phyloP scores from a whole-genome alignment of 1,140 invertebrate species.

The Metopolophium dirhodum region DNA sequence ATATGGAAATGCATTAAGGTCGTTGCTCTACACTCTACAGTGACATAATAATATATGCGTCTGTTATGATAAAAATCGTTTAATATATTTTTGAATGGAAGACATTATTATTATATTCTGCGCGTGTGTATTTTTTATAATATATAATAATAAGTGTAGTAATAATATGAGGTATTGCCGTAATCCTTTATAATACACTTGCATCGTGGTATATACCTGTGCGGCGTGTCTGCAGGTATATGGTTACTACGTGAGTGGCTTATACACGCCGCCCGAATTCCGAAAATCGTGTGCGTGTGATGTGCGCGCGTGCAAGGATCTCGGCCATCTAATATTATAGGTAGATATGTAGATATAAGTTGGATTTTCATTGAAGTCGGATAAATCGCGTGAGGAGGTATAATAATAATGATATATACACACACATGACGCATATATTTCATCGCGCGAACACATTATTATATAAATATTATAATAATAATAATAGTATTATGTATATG shows the following conservation, averaged over 20 bases:
- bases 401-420: not conserved
- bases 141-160: too few species aligned
- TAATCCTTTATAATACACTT: not conserved
- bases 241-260: not conserved
- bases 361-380: not conserved
- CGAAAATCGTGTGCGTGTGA: not conserved
- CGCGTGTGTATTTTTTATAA: too few species aligned
- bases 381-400: not conserved
- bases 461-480: not conserved
- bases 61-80: too few species aligned
- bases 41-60: too few species aligned
- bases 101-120: too few species aligned
- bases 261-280: not conserved
- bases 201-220: not conserved
- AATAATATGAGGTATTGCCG: too few species aligned
- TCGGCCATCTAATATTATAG: not conserved
- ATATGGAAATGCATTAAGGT: too few species aligned
- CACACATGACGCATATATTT: not conserved
- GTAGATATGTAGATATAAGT: not conserved
- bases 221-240: not conserved
- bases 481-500: not conserved
- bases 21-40: too few species aligned
- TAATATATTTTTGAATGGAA: too few species aligned
- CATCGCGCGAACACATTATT: not conserved
- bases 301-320: not conserved